A percentile compares a stretch with the other conserved stretches of the same genome.
Evolutionary conservation across 2,113 vertebrate genomes (phyloP).

Genomic region (Carlito syrichta): DNA sequence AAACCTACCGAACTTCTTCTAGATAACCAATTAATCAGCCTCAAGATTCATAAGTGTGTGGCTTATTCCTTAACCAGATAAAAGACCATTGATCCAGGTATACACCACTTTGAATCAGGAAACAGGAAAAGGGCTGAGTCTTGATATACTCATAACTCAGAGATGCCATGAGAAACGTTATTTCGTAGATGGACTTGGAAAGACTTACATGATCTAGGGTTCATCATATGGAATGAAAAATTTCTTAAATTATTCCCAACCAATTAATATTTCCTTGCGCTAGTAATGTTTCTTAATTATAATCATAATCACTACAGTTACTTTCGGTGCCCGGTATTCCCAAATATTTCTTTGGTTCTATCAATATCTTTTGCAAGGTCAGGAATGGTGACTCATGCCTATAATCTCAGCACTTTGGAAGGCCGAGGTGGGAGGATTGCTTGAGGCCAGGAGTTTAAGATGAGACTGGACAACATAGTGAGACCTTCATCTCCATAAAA

Average conservation of each 20-base stretch:
- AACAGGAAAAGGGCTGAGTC: neutral
- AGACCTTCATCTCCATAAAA: too few species aligned
- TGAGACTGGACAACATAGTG: too few species aligned
- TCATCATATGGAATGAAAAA: neutral
- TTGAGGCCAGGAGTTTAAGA: too few species aligned
- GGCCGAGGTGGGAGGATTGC: too few species aligned
- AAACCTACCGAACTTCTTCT: neutral
- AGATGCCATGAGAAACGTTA: neutral
- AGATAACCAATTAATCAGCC: neutral
- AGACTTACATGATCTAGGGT: neutral
- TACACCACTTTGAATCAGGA: neutral
- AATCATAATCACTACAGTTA: neutral
- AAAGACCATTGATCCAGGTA: neutral
- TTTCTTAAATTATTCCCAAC: neutral
- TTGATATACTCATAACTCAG: neutral
- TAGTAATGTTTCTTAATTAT: neutral
- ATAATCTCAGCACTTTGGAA: too few species aligned
- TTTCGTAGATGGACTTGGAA: neutral
- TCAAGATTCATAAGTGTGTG: neutral
- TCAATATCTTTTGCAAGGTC: too few species aligned
- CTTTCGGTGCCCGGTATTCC: neutral
- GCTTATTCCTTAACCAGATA: neutral
- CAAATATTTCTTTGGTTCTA: neutral
- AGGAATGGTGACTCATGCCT: too few species aligned
- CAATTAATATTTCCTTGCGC: neutral